phyloP scores from a whole-genome alignment of 2,113 vertebrate species.

The Sebastes schlegelii region DNA sequence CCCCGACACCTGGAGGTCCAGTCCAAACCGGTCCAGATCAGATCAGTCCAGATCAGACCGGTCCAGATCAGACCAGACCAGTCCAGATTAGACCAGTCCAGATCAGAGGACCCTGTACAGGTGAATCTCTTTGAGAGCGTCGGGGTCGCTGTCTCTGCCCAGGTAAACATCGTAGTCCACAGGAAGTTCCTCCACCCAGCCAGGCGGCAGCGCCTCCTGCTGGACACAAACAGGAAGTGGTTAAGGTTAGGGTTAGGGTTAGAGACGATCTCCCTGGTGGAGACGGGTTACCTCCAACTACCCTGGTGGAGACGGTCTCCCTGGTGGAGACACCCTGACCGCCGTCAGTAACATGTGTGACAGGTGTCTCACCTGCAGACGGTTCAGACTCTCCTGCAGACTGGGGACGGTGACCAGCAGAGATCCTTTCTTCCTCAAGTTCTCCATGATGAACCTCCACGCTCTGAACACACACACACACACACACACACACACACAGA shows the following conservation, averaged over 20 bases:
- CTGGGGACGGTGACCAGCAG: conserved; percentile 91
- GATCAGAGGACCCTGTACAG: conserved; percentile 89
- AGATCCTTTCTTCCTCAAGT: conserved; percentile 86
- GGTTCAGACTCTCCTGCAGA: conserved; percentile 87
- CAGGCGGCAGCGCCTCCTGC: conserved; percentile 82
- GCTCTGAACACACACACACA: conserved; percentile 80
- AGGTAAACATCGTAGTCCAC: conserved; percentile 84
- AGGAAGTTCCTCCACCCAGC: conserved; percentile 90
- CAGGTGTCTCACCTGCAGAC: conserved; percentile 79
- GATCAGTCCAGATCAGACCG: too few relatives aligned
- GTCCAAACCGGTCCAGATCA: too few relatives aligned
- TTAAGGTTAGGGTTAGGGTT: too few relatives aligned
- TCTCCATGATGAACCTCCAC: conserved; percentile 88
- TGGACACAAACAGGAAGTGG: conserved; percentile 42
- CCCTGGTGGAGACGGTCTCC: too few relatives aligned
- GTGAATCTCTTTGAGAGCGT: conserved; percentile 90
- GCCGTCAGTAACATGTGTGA: too few relatives aligned
- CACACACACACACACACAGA: not conserved
- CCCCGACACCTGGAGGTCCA: too few relatives aligned
- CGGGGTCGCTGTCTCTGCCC: conserved; percentile 85
- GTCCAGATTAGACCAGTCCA: not conserved
- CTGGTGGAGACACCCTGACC: too few relatives aligned
- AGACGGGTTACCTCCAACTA: too few relatives aligned
- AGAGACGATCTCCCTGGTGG: too few relatives aligned
- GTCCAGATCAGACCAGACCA: too few relatives aligned